Percentiles rank a stretch among this genome's conserved stretches.
Conservation (phyloP, 2,113 vertebrate species). For the Theropithecus gelada region DNA sequence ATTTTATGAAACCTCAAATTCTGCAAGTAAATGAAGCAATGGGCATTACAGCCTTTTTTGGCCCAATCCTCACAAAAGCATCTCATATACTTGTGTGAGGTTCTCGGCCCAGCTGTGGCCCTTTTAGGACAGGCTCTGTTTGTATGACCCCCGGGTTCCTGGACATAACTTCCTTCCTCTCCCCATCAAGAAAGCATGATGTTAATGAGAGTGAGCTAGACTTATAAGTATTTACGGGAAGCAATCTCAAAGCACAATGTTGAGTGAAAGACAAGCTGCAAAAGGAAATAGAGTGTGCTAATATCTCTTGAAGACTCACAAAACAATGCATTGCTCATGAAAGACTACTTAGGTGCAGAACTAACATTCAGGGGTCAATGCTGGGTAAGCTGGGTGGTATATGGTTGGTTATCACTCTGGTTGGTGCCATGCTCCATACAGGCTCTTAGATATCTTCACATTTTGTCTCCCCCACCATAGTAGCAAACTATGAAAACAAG, state of each 20-base stretch:
- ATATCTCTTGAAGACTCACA: neutral
- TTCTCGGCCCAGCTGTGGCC: neutral
- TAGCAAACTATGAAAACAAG: neutral
- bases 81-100: neutral
- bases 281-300: neutral
- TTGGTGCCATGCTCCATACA: neutral
- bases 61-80: neutral
- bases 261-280: neutral
- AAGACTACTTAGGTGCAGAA: neutral
- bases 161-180: neutral
- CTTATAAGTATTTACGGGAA: neutral
- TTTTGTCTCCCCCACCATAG: neutral
- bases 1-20: neutral
- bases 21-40: neutral
- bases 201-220: neutral
- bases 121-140: neutral
- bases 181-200: neutral
- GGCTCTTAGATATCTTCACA: neutral
- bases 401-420: neutral
- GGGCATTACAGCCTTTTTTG: neutral
- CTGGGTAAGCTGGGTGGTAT: neutral
- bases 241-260: neutral
- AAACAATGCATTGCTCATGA: neutral
- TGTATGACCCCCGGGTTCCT: neutral
- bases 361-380: fast-evolving